A percentile compares a stretch with the other conserved stretches of the same genome.
phyloP scores from a whole-genome alignment of 2,888 invertebrate species.

The Stomorhina lunata region DNA sequence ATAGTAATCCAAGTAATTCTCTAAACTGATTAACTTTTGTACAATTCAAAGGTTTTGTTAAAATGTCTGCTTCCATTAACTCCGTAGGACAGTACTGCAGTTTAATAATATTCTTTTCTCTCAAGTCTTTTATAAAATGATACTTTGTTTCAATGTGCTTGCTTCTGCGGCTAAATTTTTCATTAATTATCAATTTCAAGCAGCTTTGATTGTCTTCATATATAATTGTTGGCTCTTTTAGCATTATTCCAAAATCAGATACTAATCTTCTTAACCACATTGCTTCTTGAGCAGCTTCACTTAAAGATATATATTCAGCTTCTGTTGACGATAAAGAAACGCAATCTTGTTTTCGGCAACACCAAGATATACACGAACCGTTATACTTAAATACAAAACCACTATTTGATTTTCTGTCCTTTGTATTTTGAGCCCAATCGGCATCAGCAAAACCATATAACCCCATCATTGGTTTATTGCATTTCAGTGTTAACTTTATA shows the following conservation, averaged over 20 bases:
- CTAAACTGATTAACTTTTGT: neutral
- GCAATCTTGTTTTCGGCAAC: neutral
- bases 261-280: slow-evolving; percentile 12
- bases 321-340: slow-evolving; percentile 18
- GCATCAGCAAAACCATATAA: slow-evolving; percentile 49
- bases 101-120: neutral
- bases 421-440: slow-evolving; percentile 50
- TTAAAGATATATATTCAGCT: neutral
- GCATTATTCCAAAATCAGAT: neutral
- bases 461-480: neutral
- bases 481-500: slow-evolving; percentile 9
- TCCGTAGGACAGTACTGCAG: neutral
- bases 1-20: neutral
- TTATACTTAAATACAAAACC: slow-evolving; percentile 18
- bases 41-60: neutral
- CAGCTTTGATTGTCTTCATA: slow-evolving; percentile 33
- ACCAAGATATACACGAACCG: neutral
- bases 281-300: slow-evolving; percentile 4
- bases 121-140: slow-evolving; percentile 3
- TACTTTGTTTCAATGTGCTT: slow-evolving; percentile 9
- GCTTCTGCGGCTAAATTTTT: neutral
- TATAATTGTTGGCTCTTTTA: neutral
- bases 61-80: neutral
- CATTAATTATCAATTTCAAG: neutral
- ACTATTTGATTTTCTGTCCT: slow-evolving; percentile 45